phyloP scores from a whole-genome alignment of 2,113 vertebrate genomes.

The Upupa epops region DNA sequence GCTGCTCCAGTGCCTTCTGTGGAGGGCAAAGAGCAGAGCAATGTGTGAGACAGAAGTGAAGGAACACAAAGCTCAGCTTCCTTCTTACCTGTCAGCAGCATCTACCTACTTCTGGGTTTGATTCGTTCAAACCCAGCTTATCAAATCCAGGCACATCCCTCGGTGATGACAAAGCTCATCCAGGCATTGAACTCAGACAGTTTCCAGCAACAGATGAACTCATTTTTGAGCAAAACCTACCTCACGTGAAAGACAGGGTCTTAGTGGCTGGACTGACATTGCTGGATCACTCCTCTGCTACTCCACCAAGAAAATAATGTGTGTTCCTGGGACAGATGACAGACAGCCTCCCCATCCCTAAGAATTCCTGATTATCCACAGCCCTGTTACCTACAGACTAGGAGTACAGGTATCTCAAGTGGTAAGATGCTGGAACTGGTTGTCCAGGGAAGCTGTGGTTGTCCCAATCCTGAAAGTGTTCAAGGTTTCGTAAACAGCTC shows the following conservation, averaged over 20 bases:
- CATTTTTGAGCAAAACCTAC: not conserved
- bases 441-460: too few species aligned
- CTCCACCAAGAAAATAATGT: not conserved
- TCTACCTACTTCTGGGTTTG: rapidly evolving
- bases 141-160: not conserved
- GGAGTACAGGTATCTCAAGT: not conserved
- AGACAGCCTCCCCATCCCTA: not conserved
- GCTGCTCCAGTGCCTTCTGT: conserved; percentile 87
- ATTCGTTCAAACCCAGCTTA: not conserved
- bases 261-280: not conserved
- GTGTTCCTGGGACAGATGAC: not conserved
- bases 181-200: rapidly evolving
- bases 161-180: not conserved
- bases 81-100: rapidly evolving
- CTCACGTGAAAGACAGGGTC: not conserved
- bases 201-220: not conserved
- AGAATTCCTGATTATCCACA: not conserved
- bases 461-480: too few species aligned
- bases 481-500: too few species aligned
- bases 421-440: too few species aligned
- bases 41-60: not conserved
- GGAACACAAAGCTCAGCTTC: not conserved
- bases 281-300: not conserved
- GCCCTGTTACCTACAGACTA: not conserved
- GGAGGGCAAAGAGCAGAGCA: not conserved